A percentile compares a stretch with the other conserved stretches of the same genome.
Conservation (phyloP, 2,113 vertebrate genomes). For the Corydoras sp. region DNA sequence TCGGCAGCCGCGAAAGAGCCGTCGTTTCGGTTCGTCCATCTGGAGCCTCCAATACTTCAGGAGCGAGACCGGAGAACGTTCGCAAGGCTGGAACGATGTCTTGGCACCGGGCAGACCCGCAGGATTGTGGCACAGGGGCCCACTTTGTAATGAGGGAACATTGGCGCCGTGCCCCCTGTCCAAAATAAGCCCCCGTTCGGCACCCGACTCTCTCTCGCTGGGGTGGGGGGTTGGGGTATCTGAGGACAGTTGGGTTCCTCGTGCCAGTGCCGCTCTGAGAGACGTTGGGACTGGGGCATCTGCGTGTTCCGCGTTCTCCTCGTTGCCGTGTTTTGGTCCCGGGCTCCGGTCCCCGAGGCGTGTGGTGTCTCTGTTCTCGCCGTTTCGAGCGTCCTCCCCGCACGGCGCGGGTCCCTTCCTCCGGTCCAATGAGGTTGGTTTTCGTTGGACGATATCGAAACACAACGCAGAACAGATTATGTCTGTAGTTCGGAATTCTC, state of each 20-base stretch:
- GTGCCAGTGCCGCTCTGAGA: not conserved
- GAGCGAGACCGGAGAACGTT: conserved; percentile 24
- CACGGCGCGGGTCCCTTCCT: not conserved
- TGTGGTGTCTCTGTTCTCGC: not conserved
- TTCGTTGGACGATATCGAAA: not conserved
- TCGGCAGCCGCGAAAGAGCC: conserved; percentile 38
- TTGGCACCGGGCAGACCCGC: not conserved
- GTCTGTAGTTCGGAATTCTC: not conserved
- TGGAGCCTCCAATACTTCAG: conserved; percentile 12
- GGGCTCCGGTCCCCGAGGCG: not conserved
- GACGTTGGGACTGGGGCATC: not conserved
- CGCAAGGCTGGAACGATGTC: conserved; percentile 9
- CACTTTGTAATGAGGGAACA: not conserved
- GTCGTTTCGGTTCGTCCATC: conserved; percentile 28
- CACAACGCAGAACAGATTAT: not conserved
- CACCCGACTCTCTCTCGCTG: not conserved
- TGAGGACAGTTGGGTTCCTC: conserved; percentile 1
- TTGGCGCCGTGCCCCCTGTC: not conserved
- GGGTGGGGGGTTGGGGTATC: not conserved
- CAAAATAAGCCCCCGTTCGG: not conserved
- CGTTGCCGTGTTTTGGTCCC: not conserved
- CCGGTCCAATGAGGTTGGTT: not conserved
- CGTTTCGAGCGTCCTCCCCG: not conserved
- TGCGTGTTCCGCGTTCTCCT: not conserved
- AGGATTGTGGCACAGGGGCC: conserved; percentile 5